Conservation (phyloP, 2,888 invertebrate species). For the Trachelus stipa region DNA sequence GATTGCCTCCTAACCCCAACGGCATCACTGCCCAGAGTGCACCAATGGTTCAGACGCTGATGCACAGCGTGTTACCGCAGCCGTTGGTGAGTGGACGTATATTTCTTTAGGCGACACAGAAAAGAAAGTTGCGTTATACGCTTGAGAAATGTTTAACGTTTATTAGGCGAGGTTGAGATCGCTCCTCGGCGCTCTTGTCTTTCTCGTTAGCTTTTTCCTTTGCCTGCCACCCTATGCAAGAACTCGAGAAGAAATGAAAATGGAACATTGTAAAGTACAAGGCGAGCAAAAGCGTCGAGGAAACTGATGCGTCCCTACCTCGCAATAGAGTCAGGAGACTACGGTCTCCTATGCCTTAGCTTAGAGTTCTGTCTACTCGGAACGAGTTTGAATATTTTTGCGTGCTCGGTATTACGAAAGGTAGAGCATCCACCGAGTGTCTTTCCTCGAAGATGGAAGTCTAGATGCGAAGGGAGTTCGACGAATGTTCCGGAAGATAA, state of each 20-base stretch:
- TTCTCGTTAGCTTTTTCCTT: neutral
- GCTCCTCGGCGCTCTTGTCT: neutral
- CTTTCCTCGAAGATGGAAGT: neutral
- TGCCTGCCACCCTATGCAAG: neutral
- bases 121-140: neutral
- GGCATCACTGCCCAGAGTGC: conserved; percentile 54
- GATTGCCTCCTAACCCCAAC: conserved; percentile 56
- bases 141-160: neutral
- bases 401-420: neutral
- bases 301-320: neutral
- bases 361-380: neutral
- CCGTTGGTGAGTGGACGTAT: conserved; percentile 55
- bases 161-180: neutral
- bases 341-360: neutral
- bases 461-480: neutral
- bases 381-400: neutral
- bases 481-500: neutral
- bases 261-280: neutral
- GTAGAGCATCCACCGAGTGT: neutral
- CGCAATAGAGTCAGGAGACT: neutral
- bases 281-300: neutral
- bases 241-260: neutral
- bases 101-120: neutral
- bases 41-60: conserved; percentile 62
- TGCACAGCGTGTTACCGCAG: conserved; percentile 64